A percentile compares a stretch with the other conserved stretches of the same genome.
Evolutionary conservation across 2,113 vertebrate genomes (phyloP).

Genomic region (Clinocottus analis): DNA sequence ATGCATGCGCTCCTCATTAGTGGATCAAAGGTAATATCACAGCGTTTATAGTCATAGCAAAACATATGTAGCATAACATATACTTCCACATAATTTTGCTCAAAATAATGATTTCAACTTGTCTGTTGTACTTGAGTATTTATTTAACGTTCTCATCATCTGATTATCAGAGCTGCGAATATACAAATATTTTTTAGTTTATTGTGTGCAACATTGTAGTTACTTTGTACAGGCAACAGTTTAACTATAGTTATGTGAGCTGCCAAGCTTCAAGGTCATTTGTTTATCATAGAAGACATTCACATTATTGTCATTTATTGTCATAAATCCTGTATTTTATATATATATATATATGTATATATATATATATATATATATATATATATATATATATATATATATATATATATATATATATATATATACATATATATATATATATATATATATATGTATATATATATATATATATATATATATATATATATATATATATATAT

Average conservation of each 20-base stretch:
- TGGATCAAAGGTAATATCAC: neutral
- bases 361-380: too few relatives aligned
- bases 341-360: too few relatives aligned
- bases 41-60: neutral
- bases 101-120: neutral
- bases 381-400: too few relatives aligned
- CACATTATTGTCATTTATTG: neutral
- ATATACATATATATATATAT: too few relatives aligned
- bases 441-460: too few relatives aligned
- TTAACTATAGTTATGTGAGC: neutral
- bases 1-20: neutral
- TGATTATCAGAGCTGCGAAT: neutral
- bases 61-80: neutral
- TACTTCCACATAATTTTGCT: neutral
- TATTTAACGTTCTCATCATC: neutral
- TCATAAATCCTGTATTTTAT: too few relatives aligned
- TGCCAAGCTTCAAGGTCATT: neutral
- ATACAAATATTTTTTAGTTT: neutral
- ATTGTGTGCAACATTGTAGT: neutral
- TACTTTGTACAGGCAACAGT: neutral
- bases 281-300: neutral
- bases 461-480: too few relatives aligned
- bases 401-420: too few relatives aligned
- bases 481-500: too few relatives aligned
- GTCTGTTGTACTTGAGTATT: too few relatives aligned